Evolutionary conservation across 2,797 vertebrate genomes (phyloP), one percentile per base, ranked within the genome.

Genomic region (Fringilla coelebs): DNA sequence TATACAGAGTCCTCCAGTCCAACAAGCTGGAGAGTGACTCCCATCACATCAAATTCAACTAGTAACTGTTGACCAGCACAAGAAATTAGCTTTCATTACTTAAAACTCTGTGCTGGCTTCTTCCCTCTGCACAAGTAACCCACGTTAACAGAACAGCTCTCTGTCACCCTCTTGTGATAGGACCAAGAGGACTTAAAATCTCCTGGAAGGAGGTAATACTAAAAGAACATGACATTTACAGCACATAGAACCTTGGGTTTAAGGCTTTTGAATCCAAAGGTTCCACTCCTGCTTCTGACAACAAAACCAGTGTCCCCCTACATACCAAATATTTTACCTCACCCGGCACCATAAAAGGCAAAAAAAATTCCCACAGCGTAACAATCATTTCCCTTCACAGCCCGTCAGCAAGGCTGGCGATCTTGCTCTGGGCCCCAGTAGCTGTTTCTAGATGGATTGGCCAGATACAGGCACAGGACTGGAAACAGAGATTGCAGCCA

Each of bases 141-240:
- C 87, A 73, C 20, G 16, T 61, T 84, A 89, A 73, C 3, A 88
- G 76, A 90, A 72, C 40, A 79, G 94, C 95, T 96, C 95, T 97
- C 89, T 96, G 92, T 86, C 95, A 77, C 96, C 96, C 96, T 96
- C 94, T 96, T 93, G 95, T 90, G 95, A 95, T 93, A 82, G 63
- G 73, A 95, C 38, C 41, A 94, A 84, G 26, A 63, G 60, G 61
- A 71, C 52, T 81, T 81, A 48, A 85, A 63, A 45, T 43, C 82
- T 86, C 43, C 36, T 66, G 36, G 31, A 84, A 73, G 62, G 29
- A 91, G 58, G 73, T 2, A 84, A 29, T 45, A 46, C 18, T 55
- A 38, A 41, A 41, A 88, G 32, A 65, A 16, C 11, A 5, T 3
- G 54, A 51, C 46, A 60, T 66, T 58, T 62, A 74, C 10, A 8